Evolutionary conservation across 2,888 invertebrate species (phyloP), one percentile per base, ranked within the genome.

Genomic region (Pogonocherus hispidulus): DNA sequence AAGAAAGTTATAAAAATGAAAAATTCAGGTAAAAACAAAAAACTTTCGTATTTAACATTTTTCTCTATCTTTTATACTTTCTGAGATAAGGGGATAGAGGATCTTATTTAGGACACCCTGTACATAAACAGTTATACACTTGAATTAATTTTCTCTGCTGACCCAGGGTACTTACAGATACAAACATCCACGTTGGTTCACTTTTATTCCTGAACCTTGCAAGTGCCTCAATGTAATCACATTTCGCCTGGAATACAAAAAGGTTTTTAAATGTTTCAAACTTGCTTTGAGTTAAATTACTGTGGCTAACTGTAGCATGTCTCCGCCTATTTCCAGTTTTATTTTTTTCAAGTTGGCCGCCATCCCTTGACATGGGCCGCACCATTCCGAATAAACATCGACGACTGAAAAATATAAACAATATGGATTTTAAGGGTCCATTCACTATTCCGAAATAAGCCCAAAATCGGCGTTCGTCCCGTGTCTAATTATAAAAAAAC

Each of bases 341-440:
- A 96, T 89, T 86, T 94, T 94, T 83, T 94, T 93, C 76, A 97
- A 87, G 82, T 91, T 93, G 52, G 93, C 93, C 59, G 93, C 87
- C 93, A 97, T 94, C 22, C 94, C 95, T 66, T 90, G 85, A 82
- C 96, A 96, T 0, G 96, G 96, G 0, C 97, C 97, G 81, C 95
- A 94, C 97, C 97, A 97, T 71, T 94, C 94, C 5, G 96, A 93
- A 84, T 94, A 97, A 11, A 97, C 90, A 83, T 97, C 97, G 66
- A 95, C 88, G 68, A 97, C 94, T 92, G 83, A 51, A 84, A 80
- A 75, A 72, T n/a, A n/a, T n/a, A n/a, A n/a, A n/a, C n/a, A n/a
- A n/a, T n/a, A n/a, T n/a, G n/a, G n/a, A n/a, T n/a, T n/a, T n/a
- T n/a, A n/a, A n/a, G n/a, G n/a, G n/a, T n/a, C n/a, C n/a, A n/a